A percentile compares a stretch with the other conserved stretches of the same genome.
phyloP scores from a whole-genome alignment of 2,797 vertebrate genomes.

The Coluber constrictor region DNA sequence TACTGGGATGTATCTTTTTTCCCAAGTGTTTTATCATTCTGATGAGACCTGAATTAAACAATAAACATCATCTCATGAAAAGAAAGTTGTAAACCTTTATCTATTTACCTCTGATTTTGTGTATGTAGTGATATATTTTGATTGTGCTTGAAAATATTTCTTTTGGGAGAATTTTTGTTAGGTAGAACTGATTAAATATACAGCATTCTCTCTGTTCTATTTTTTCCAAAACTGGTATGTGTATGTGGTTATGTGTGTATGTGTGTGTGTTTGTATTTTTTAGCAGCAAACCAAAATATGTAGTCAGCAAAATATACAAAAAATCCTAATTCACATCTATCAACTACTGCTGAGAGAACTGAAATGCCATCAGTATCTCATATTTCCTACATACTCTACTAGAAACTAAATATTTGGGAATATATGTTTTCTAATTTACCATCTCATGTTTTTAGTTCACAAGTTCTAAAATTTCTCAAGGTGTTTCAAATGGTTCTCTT shows the following conservation, averaged over 20 bases:
- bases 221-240: not conserved
- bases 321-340: not conserved
- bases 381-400: too few relatives aligned
- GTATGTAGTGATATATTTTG: not conserved
- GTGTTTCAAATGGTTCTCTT: not conserved
- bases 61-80: not conserved
- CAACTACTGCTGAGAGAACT: not conserved
- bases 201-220: not conserved
- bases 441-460: too few relatives aligned
- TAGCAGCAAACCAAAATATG: not conserved
- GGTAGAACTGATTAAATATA: not conserved
- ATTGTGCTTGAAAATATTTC: not conserved
- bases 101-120: not conserved
- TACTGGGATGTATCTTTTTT: not conserved
- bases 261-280: too few relatives aligned
- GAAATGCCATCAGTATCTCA: not conserved
- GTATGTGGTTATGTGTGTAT: too few relatives aligned
- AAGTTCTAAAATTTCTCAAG: too few relatives aligned
- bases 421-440: too few relatives aligned
- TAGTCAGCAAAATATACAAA: not conserved
- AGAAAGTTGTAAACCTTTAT: not conserved
- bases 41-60: not conserved
- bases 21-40: not conserved
- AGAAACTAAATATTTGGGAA: too few relatives aligned
- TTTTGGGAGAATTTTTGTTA: not conserved